Evolutionary conservation across 2,797 vertebrate species (phyloP).

Genomic region (Chelon auratus): DNA sequence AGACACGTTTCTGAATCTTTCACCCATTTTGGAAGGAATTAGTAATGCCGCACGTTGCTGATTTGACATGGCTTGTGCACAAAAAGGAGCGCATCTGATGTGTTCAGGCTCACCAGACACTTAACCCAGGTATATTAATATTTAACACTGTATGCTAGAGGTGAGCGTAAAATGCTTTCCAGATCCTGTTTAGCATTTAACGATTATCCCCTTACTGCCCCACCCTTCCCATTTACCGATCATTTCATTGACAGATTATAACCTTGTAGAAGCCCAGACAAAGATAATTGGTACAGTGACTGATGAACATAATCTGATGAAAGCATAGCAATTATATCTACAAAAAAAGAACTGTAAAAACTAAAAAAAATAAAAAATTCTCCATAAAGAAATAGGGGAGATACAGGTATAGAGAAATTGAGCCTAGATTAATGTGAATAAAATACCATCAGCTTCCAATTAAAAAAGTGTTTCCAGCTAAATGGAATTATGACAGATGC

Average conservation of each 20-base stretch:
- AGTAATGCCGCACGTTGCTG: conserved; percentile 50
- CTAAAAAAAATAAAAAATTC: not conserved
- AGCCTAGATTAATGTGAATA: conserved; percentile 8
- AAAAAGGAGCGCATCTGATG: conserved; percentile 53
- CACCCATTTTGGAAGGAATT: conserved; percentile 55
- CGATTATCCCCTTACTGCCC: not conserved
- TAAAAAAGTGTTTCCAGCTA: not conserved
- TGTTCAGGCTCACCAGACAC: conserved; percentile 40
- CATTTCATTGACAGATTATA: conserved; percentile 52
- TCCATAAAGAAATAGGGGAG: not conserved
- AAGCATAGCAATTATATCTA: conserved; percentile 25
- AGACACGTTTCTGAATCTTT: conserved; percentile 60
- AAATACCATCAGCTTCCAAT: conserved; percentile 2
- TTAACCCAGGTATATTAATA: conserved; percentile 23
- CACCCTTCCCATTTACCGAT: conserved; percentile 12
- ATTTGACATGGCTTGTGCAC: conserved; percentile 61
- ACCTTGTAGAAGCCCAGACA: conserved; percentile 45
- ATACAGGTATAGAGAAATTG: conserved; percentile 18
- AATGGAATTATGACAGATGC: not conserved
- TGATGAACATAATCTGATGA: conserved; percentile 32
- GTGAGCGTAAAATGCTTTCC: conserved; percentile 3
- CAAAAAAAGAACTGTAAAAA: conserved; percentile 26
- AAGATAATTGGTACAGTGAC: conserved; percentile 32
- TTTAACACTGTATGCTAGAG: conserved; percentile 5
- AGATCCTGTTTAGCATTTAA: conserved; percentile 4